phyloP scores from a whole-genome alignment of 2,113 vertebrate genomes.

The Prolemur simus region DNA sequence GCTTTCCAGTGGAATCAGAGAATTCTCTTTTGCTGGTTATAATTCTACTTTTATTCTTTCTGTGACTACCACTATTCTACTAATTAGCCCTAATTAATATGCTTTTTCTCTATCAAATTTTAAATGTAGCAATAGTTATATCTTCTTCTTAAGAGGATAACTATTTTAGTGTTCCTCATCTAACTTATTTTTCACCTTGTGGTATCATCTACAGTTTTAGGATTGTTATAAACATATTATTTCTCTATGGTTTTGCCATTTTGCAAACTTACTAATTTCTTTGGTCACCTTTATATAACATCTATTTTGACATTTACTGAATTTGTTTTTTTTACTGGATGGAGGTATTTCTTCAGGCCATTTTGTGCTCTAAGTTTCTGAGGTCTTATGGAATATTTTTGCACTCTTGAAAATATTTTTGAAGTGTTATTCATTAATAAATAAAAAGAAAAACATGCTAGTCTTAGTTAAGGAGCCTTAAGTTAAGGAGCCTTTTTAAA shows the following conservation, averaged over 20 bases:
- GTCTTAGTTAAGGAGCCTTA: not conserved
- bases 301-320: not conserved
- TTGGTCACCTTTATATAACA: not conserved
- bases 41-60: not conserved
- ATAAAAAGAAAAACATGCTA: not conserved
- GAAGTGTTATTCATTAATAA: not conserved
- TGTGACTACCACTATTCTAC: not conserved
- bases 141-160: not conserved
- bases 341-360: not conserved
- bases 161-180: not conserved
- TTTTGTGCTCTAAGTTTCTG: not conserved
- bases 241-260: not conserved
- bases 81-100: not conserved
- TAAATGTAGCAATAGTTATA: not conserved
- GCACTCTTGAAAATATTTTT: not conserved
- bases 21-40: not conserved
- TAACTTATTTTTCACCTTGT: not conserved
- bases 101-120: not conserved
- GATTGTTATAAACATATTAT: not conserved
- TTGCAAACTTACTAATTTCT: not conserved
- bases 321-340: not conserved
- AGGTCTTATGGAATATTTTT: not conserved
- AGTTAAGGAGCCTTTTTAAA: not conserved
- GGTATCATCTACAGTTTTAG: not conserved
- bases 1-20: not conserved